Evolutionary conservation across 2,797 vertebrate genomes (phyloP).

Genomic region (Ibycter americanus): DNA sequence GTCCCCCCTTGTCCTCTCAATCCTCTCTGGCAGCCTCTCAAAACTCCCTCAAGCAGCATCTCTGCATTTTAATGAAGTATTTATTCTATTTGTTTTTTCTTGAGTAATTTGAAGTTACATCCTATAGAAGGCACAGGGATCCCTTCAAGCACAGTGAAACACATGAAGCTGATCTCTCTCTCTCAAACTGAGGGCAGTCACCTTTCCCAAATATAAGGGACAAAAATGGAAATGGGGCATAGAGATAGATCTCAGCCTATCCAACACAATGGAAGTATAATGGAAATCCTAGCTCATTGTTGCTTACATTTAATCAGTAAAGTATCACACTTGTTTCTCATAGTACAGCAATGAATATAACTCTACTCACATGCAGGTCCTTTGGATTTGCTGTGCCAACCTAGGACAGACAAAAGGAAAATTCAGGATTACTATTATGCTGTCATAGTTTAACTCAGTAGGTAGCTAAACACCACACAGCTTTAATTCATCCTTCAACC

Average conservation of each 20-base stretch:
- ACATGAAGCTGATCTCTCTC: neutral
- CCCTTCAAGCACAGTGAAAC: neutral
- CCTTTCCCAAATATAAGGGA: neutral
- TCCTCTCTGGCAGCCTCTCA: neutral
- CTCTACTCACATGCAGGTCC: constrained; percentile 46
- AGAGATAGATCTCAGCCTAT: neutral
- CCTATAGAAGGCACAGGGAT: neutral
- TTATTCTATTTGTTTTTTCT: neutral
- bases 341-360: neutral
- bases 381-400: constrained; percentile 45
- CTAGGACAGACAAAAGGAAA: constrained; percentile 27
- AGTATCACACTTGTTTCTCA: neutral
- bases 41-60: neutral
- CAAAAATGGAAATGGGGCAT: neutral
- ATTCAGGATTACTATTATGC: neutral
- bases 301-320: neutral
- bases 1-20: neutral
- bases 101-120: neutral
- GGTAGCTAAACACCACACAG: neutral
- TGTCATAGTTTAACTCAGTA: neutral
- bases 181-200: neutral
- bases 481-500: neutral
- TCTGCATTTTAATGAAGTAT: neutral
- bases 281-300: neutral
- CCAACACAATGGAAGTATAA: neutral